Percentiles rank a stretch among this genome's conserved stretches.
These are phyloP conservation scores for Psettodes erumei DNA, from an alignment of 2,113 vertebrate species.

Conservation along the genomic window DNA sequence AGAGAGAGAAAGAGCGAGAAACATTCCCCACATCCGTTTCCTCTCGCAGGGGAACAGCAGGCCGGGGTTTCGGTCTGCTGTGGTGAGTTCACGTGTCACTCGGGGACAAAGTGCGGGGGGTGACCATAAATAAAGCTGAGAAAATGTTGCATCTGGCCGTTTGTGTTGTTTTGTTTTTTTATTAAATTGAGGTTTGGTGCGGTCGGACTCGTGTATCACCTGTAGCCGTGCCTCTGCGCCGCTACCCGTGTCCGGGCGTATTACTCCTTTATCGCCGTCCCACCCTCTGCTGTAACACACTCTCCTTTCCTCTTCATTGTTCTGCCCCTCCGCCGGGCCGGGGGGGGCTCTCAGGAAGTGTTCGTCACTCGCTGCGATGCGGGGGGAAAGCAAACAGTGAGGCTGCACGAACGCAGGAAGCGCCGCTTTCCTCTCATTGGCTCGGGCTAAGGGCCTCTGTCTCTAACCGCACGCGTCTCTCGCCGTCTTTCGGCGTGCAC, in stretches of 20 bases:
- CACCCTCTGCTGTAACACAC: conserved; percentile 31
- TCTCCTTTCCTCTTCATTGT: conserved; percentile 66
- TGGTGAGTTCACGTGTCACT: conserved; percentile 38
- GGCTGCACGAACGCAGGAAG: conserved; percentile 68
- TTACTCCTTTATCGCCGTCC: conserved; percentile 3
- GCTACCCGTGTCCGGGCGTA: background rate
- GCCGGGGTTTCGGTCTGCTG: conserved; percentile 46
- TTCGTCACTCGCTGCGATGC: conserved; percentile 25
- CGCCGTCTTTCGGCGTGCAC: background rate
- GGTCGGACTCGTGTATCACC: conserved; percentile 10
- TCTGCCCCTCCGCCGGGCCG: conserved; percentile 26
- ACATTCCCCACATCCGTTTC: conserved; percentile 66
- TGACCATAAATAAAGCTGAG: background rate
- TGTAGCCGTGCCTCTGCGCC: conserved; percentile 48
- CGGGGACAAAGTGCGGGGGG: background rate
- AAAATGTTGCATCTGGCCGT: background rate
- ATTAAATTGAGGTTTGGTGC: background rate
- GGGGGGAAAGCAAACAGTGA: conserved; percentile 43
- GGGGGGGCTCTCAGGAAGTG: conserved; percentile 63
- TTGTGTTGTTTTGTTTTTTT: background rate
- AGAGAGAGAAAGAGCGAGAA: conserved; percentile 2
- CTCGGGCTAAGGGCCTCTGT: background rate
- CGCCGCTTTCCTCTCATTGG: conserved; percentile 23
- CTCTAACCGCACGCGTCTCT: conserved; percentile 13
- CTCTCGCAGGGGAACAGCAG: conserved; percentile 56